phyloP scores from a whole-genome alignment of 2,888 invertebrate species.

The Rhodophaea formosa region DNA sequence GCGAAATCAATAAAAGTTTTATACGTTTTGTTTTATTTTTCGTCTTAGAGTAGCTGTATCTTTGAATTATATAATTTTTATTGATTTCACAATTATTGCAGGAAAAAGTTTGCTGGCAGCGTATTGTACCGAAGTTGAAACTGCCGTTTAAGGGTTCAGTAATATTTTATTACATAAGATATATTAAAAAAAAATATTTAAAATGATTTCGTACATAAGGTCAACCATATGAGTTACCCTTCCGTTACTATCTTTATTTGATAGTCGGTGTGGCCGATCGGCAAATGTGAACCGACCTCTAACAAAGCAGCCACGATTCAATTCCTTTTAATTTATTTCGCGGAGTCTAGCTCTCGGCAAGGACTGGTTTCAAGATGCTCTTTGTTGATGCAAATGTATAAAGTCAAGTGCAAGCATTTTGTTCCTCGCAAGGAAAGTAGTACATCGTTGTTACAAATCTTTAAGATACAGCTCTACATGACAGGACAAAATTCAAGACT shows the following conservation, averaged over 20 bases:
- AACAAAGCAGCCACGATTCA: slow-evolving; percentile 31
- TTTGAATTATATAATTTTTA: no score
- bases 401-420: background rate
- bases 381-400: background rate
- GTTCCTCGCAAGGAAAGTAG: background rate
- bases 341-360: slow-evolving; percentile 1
- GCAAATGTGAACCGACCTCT: slow-evolving; percentile 50
- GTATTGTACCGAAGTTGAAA: no score
- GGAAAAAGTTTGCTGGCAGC: no score
- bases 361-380: slow-evolving; percentile 5
- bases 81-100: no score
- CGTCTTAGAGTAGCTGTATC: no score
- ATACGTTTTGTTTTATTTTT: no score
- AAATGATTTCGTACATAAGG: no score
- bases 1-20: no score
- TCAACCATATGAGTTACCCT: background rate
- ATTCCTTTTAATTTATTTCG: slow-evolving; percentile 7
- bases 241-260: background rate
- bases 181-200: no score
- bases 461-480: background rate
- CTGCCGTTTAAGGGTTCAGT: no score
- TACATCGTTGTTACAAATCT: background rate
- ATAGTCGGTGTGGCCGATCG: slow-evolving; percentile 48
- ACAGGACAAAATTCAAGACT: no score
- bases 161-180: no score